Evolutionary conservation across 2,888 invertebrate genomes (phyloP).

Genomic region (Philonicus albiceps): DNA sequence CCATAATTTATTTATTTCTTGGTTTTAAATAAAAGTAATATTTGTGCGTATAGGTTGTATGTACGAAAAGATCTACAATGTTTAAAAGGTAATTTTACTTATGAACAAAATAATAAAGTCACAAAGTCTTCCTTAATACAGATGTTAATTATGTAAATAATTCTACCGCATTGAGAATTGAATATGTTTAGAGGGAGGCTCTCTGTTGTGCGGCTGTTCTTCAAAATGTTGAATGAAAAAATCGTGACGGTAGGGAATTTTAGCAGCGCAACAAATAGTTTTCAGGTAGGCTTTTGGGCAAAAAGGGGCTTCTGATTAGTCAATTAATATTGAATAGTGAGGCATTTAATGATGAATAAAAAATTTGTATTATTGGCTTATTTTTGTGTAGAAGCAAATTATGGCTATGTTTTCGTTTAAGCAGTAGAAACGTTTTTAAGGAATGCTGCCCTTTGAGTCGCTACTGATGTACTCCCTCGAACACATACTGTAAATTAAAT

Average conservation of each 20-base stretch:
- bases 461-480: slow-evolving; percentile 26
- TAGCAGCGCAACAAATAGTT: not conserved
- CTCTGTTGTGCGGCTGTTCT: not conserved
- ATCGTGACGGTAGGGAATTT: not conserved
- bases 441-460: not conserved
- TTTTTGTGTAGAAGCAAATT: not conserved
- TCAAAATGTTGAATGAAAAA: not conserved
- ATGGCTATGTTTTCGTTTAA: not conserved
- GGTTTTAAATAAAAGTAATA: not conserved
- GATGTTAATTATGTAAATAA: slow-evolving; percentile 50
- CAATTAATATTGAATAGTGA: slow-evolving; percentile 5
- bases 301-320: slow-evolving; percentile 1
- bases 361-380: not conserved
- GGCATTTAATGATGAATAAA: not conserved
- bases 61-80: not conserved
- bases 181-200: slow-evolving; percentile 20
- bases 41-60: slow-evolving; percentile 1
- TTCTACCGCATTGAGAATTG: slow-evolving; percentile 50
- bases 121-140: slow-evolving; percentile 51
- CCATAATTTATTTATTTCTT: not conserved
- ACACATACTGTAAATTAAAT: slow-evolving; percentile 47
- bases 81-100: slow-evolving; percentile 34
- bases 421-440: not conserved
- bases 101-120: slow-evolving; percentile 49
- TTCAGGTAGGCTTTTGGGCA: not conserved